Evolutionary conservation across 1,140 invertebrate species (phyloP).

Genomic region (Diploscapter pachys): DNA sequence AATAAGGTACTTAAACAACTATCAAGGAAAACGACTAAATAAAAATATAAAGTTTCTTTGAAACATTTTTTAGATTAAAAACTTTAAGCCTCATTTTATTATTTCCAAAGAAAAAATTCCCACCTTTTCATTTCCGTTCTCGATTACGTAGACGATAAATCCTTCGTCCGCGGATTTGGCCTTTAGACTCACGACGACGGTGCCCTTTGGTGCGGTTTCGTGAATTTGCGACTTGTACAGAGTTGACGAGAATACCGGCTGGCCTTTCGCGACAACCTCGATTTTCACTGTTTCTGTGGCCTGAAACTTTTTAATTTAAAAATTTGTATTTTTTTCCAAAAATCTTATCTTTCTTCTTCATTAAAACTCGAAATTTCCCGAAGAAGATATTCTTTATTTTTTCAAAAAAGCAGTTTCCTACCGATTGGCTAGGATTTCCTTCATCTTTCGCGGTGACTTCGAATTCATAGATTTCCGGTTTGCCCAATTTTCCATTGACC

Average conservation of each 20-base stretch:
- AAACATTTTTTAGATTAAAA: constrained; percentile 29
- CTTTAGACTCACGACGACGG: constrained; percentile 8
- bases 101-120: background rate
- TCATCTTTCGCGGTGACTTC: constrained; percentile 40
- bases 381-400: background rate
- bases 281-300: constrained; percentile 33
- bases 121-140: constrained; percentile 28
- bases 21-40: too few relatives aligned
- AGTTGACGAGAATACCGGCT: constrained; percentile 45
- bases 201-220: constrained; percentile 25
- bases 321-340: background rate
- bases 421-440: background rate
- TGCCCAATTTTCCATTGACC: constrained; percentile 12
- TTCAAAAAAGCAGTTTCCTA: too few relatives aligned
- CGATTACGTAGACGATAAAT: constrained; percentile 20
- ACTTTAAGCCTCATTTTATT: too few relatives aligned
- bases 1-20: too few relatives aligned
- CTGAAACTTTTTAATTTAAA: constrained; percentile 36
- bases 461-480: constrained; percentile 34
- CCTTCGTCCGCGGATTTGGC: constrained; percentile 23
- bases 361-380: constrained; percentile 33
- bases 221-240: constrained; percentile 38
- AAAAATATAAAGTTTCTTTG: too few relatives aligned
- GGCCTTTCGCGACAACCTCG: constrained; percentile 38
- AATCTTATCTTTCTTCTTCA: too few relatives aligned